These are phyloP conservation scores for Drosophila serrata DNA, from an alignment of 1,140 invertebrate species.

Conservation along the genomic window DNA sequence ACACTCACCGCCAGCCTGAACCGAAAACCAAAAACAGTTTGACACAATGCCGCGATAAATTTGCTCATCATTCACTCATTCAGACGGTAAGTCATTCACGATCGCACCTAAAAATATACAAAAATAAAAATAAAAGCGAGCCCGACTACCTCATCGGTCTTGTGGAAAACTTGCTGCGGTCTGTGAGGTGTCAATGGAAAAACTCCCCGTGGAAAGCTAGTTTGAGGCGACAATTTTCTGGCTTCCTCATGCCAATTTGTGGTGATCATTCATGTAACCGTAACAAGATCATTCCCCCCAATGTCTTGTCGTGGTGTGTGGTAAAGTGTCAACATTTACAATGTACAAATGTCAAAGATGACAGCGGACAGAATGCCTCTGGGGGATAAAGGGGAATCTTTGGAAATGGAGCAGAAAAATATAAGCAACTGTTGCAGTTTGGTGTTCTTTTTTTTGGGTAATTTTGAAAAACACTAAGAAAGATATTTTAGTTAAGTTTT, in stretches of 20 bases:
- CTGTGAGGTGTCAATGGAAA: constrained; percentile 72
- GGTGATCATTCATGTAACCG: constrained; percentile 82
- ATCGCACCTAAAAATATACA: constrained; percentile 60
- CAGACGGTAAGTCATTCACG: constrained; percentile 79
- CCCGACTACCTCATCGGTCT: constrained; percentile 66
- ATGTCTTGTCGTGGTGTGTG: constrained; percentile 60
- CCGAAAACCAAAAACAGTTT: constrained; percentile 56
- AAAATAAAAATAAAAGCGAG: constrained; percentile 71
- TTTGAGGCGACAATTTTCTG: constrained; percentile 53
- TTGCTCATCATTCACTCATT: constrained; percentile 84
- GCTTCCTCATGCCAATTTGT: constrained; percentile 79
- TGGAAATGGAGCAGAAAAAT: constrained; percentile 13
- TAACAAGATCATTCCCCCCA: constrained; percentile 73
- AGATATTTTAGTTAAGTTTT: not conserved
- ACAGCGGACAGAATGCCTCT: constrained; percentile 58
- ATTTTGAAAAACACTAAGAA: not conserved
- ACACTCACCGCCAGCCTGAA: constrained; percentile 56
- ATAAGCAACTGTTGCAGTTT: constrained; percentile 59
- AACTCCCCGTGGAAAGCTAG: constrained; percentile 31
- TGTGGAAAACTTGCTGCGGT: constrained; percentile 36
- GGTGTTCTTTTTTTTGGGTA: not conserved
- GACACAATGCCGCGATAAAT: constrained; percentile 83
- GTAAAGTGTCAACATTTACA: constrained; percentile 84
- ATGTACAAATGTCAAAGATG: constrained; percentile 81
- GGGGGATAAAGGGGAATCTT: not conserved